Percentiles rank a stretch among this genome's conserved stretches.
These are phyloP conservation scores for Monarcha castaneiventris DNA, from an alignment of 2,113 vertebrate species.

Conservation along the genomic window DNA sequence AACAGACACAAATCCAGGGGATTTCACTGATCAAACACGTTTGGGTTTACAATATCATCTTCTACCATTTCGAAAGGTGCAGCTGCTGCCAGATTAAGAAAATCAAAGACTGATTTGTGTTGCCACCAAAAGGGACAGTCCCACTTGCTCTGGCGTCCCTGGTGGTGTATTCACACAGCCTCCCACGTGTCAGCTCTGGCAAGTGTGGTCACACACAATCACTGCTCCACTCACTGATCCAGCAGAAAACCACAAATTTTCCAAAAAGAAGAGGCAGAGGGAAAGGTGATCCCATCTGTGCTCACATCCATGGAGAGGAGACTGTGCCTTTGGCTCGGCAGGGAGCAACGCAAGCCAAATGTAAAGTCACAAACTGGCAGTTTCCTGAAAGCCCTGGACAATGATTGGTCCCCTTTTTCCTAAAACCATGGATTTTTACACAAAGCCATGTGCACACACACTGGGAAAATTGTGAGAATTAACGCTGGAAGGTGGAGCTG, in stretches of 20 bases:
- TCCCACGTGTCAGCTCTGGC: rapidly evolving
- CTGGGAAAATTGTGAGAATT: neutral
- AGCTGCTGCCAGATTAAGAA: neutral
- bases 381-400: neutral
- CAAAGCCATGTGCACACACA: neutral
- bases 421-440: neutral
- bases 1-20: neutral
- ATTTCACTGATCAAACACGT: neutral
- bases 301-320: neutral
- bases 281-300: neutral
- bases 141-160: neutral
- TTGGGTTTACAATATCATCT: neutral
- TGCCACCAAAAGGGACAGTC: neutral
- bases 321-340: rapidly evolving
- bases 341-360: neutral
- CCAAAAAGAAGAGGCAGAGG: neutral
- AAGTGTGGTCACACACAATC: no score
- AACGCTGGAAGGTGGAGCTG: neutral
- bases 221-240: neutral
- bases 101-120: neutral
- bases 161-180: neutral
- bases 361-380: neutral
- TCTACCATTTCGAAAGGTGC: neutral
- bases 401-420: neutral
- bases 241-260: neutral